Evolutionary conservation across 1,140 invertebrate genomes (phyloP), one percentile per base, ranked within the genome.

Genomic region (Aphidius ervi): DNA sequence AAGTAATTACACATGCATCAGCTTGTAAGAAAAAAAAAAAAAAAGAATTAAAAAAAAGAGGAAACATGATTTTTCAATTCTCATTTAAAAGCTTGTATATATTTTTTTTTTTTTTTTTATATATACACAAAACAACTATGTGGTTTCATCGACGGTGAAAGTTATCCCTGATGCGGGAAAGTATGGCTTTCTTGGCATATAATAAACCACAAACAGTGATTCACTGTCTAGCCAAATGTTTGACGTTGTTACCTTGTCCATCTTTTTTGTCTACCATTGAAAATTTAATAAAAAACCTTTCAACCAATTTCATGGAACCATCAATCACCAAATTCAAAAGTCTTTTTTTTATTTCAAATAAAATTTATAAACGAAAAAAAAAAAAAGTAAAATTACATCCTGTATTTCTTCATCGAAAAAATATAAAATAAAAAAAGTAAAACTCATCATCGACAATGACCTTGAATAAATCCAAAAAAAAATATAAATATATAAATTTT

Each of bases 111-210:
- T 16, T 16, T 16, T 16, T 16, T 16, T 16, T 16, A 16, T 16
- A n/a, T 1, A 31, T 31, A 31, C 23, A 31, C 23, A 31, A 31
- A 31, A 31, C 23, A 31, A 31, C 59, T 59, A 65, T 59, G 55
- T 55, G 65, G 63, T 70, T 74, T 71, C 69, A 79, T 78, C 73
- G 77, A 80, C 67, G 78, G 78, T 80, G 78, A 80, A 80, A 80
- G 76, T 79, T 72, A 72, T 69, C 4, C 4, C 65, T 69, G 66
- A 65, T 37, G 39, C 73, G 77, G 74, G 78, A 80, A 79, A 80
- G 76, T 76, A 70, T 69, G 74, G 71, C 77, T 79, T 78, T 77
- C 76, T 76, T 79, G 73, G 72, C 71, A 73, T 78, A 62, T 41
- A 31, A 31, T 31, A 4, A 31, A 62, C 43, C 47, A 52, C 42